Evolutionary conservation across 2,113 vertebrate genomes (phyloP).

Genomic region (Scophthalmus maximus): DNA sequence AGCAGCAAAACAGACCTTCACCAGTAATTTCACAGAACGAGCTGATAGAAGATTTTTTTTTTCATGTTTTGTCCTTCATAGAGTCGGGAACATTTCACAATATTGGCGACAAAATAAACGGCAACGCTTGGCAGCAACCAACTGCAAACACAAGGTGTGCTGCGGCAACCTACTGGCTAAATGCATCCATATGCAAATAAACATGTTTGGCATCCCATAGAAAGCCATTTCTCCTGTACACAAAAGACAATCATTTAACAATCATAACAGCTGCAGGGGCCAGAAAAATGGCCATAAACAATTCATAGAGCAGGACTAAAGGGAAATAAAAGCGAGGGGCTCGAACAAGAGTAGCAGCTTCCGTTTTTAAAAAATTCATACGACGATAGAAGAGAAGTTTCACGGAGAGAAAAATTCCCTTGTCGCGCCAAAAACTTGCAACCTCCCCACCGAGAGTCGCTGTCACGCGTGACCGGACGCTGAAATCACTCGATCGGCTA

Average conservation of each 20-base stretch:
- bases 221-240: background rate
- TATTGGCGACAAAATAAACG: background rate
- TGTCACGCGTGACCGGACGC: conserved; percentile 1
- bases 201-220: background rate
- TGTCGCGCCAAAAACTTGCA: too few relatives aligned
- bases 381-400: background rate
- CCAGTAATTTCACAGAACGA: conserved; percentile 44
- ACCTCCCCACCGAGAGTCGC: background rate
- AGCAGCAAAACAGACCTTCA: conserved; percentile 46
- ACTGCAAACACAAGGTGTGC: background rate
- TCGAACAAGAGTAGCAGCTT: conserved; percentile 12
- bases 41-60: conserved; percentile 7
- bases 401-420: background rate
- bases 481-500: conserved; percentile 24
- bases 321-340: conserved; percentile 19
- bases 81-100: too few relatives aligned
- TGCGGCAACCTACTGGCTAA: background rate
- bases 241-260: background rate
- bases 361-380: conserved; percentile 38
- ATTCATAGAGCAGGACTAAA: conserved; percentile 23
- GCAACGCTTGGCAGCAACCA: background rate
- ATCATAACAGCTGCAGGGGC: conserved; percentile 1
- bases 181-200: background rate
- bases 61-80: background rate
- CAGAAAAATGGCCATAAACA: conserved; percentile 23